Conservation (phyloP, 2,113 vertebrate species). For the Macaca nemestrina region DNA sequence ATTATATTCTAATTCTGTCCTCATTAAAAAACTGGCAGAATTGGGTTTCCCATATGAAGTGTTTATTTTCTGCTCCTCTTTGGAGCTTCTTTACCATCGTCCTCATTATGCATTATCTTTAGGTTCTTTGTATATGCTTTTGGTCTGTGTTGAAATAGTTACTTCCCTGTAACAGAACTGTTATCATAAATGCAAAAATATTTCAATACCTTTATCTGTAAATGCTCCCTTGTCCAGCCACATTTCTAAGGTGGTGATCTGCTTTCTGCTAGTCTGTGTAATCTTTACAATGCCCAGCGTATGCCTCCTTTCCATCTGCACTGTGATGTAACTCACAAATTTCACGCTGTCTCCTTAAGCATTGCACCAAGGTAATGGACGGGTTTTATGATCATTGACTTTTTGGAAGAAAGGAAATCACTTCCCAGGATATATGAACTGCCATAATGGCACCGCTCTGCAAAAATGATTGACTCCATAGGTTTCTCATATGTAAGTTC, state of each 20-base stretch:
- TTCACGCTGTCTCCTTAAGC: neutral
- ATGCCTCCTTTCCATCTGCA: neutral
- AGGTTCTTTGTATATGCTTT: neutral
- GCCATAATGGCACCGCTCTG: neutral
- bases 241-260: neutral
- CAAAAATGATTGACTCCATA: neutral
- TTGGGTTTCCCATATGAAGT: neutral
- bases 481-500: neutral
- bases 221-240: neutral
- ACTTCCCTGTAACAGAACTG: neutral
- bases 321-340: neutral
- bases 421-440: neutral
- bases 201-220: neutral
- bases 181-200: neutral
- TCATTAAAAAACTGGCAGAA: neutral
- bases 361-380: neutral
- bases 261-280: neutral
- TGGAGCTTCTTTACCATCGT: neutral
- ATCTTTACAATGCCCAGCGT: neutral
- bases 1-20: neutral
- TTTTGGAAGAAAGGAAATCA: slow-evolving; percentile 1
- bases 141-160: neutral
- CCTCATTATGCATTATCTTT: neutral
- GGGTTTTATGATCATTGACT: neutral
- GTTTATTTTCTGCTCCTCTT: neutral